These are phyloP conservation scores for Ageneiosus marmoratus DNA, from an alignment of 2,113 vertebrate species.

Conservation along the genomic window DNA sequence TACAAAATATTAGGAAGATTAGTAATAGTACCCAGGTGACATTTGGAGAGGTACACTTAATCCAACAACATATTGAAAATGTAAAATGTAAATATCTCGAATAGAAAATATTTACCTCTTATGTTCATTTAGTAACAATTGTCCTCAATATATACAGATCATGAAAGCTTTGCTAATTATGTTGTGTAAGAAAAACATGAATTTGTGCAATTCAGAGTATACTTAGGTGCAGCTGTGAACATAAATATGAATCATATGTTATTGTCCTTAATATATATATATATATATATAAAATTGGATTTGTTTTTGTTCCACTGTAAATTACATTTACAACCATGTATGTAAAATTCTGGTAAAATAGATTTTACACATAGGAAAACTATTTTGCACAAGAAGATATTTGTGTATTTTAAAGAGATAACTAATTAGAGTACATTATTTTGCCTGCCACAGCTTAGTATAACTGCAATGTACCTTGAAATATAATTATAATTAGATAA, in stretches of 20 bases:
- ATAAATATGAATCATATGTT: neutral
- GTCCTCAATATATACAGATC: neutral
- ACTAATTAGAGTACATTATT: neutral
- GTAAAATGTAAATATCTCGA: constrained; percentile 2
- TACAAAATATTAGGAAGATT: neutral
- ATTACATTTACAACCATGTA: neutral
- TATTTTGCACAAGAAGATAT: neutral
- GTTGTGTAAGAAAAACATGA: neutral
- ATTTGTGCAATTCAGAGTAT: neutral
- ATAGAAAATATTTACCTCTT: neutral
- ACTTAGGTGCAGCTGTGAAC: neutral
- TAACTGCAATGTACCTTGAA: neutral
- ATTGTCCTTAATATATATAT: no score
- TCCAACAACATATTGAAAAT: neutral
- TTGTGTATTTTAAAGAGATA: neutral
- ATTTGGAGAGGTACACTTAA: neutral
- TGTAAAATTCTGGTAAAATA: neutral
- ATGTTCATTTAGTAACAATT: neutral
- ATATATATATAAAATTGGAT: no score
- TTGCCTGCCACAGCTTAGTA: neutral
- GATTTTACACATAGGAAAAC: neutral
- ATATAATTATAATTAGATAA: neutral
- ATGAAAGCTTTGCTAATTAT: neutral
- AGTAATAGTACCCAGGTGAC: neutral
- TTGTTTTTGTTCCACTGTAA: neutral